phyloP scores from a whole-genome alignment of 2,113 vertebrate species.

The Drymodes brunneopygia region DNA sequence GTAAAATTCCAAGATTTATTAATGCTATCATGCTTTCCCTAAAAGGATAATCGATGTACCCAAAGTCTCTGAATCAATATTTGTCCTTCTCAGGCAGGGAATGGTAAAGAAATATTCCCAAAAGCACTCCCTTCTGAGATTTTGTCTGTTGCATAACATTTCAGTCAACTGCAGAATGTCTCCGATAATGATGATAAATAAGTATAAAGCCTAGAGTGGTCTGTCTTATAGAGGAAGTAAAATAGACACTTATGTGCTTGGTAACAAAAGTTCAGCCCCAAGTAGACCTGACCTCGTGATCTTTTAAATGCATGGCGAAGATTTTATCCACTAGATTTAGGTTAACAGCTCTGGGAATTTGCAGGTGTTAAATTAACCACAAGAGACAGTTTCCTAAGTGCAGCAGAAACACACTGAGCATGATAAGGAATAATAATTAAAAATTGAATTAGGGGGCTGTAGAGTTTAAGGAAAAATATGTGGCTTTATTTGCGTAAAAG shows the following conservation, averaged over 20 bases:
- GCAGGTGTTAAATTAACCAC: constrained; percentile 66
- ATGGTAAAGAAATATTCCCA: constrained; percentile 29
- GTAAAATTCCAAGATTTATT: constrained; percentile 38
- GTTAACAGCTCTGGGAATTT: constrained; percentile 59
- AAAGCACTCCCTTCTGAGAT: neutral
- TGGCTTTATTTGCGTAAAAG: neutral
- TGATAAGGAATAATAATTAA: constrained; percentile 60
- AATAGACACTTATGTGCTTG: neutral
- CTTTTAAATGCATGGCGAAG: constrained; percentile 52
- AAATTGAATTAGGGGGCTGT: constrained; percentile 10
- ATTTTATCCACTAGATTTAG: constrained; percentile 51
- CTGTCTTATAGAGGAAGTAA: neutral
- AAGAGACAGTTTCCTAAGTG: constrained; percentile 33
- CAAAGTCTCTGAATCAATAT: constrained; percentile 31
- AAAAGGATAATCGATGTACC: constrained; percentile 29
- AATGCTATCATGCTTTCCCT: neutral
- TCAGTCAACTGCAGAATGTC: constrained; percentile 4
- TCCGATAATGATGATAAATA: neutral
- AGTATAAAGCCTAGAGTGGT: neutral
- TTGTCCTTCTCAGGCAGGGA: neutral
- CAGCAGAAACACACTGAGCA: constrained; percentile 25
- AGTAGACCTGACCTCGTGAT: constrained; percentile 36
- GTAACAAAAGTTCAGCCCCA: constrained; percentile 9
- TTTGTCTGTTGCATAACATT: constrained; percentile 19
- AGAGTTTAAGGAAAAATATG: neutral